Conservation (phyloP, 2,797 vertebrate genomes). For the Anabacerthia variegaticeps region DNA sequence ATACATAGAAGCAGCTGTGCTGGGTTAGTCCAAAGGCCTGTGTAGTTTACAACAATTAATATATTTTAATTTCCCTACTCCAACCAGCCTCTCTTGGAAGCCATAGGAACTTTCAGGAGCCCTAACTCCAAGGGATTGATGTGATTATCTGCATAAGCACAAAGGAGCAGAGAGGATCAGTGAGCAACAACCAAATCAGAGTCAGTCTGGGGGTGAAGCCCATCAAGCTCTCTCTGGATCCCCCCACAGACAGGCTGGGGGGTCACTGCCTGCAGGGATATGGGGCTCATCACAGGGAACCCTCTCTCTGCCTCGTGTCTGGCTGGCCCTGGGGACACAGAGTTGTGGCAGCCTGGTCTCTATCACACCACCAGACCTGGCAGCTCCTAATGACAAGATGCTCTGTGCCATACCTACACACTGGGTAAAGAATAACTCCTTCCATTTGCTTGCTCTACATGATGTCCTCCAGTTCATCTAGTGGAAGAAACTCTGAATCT, state of each 20-base stretch:
- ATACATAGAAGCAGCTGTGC: not conserved
- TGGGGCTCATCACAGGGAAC: not conserved
- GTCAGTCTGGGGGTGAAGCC: not conserved
- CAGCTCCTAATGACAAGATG: not conserved
- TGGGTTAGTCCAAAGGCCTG: not conserved
- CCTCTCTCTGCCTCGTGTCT: not conserved
- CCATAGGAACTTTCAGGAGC: not conserved
- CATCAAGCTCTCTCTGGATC: not conserved
- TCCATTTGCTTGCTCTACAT: not conserved
- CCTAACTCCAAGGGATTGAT: rapidly evolving
- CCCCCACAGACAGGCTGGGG: not conserved
- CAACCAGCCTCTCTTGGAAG: not conserved
- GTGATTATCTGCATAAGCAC: not conserved
- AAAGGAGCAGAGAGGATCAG: not conserved
- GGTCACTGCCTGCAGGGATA: too few relatives aligned
- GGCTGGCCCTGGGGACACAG: not conserved
- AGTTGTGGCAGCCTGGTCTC: not conserved
- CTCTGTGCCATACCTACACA: not conserved
- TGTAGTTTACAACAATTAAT: not conserved
- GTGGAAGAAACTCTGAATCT: not conserved
- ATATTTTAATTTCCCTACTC: not conserved
- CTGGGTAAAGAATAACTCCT: not conserved
- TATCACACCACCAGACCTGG: not conserved
- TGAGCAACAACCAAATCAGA: not conserved
- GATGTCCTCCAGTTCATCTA: not conserved